Evolutionary conservation across 2,797 vertebrate genomes (phyloP), one percentile per base, ranked within the genome.

Genomic region (Pantherophis vulpinus): DNA sequence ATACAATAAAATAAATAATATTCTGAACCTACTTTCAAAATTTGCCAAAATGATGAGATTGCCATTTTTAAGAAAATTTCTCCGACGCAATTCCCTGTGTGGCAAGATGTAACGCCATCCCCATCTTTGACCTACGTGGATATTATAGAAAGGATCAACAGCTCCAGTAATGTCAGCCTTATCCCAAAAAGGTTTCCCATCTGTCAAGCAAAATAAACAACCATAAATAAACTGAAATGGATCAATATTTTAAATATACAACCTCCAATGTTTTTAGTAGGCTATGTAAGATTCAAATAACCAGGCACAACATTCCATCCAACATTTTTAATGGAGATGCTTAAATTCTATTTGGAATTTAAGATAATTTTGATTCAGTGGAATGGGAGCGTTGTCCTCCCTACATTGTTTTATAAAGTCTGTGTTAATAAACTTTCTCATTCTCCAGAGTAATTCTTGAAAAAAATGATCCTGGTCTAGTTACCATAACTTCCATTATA

Each of bases 11-110:
- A 32, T 32, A 16, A 37, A 37, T 13, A 66, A 66, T 1, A 37
- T 37, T 37, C 37, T 74, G 32, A 37, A 74, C 13, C 1, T 97
- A 98, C 98, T 98, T 93, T 98, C 97, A 95, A 98, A 98, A 95
- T 98, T 96, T 42, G 96, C 87, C 51, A 98, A 98, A 94, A 99
- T 96, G 92, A 98, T 98, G 91, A 99, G 98, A 95, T 98, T 97
- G 23, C 98, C 97, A 1, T 98, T 98, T 96, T 98, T 98, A 47
- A 98, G 95, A 95, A 98, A 98, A 94, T 95, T 98, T 87, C 97
- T 98, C 18, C 97, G 95, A 3, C 42, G 95, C 90, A 99, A 97
- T 94, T 98, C 97, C 87, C 96, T 96, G 92, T 98, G 98, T 90
- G 98, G 97, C 86, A 99, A 94, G 83, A 98, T 96, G 18, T 92